Conservation (phyloP, 2,797 vertebrate species). For the Peromyscus melanophrys region DNA sequence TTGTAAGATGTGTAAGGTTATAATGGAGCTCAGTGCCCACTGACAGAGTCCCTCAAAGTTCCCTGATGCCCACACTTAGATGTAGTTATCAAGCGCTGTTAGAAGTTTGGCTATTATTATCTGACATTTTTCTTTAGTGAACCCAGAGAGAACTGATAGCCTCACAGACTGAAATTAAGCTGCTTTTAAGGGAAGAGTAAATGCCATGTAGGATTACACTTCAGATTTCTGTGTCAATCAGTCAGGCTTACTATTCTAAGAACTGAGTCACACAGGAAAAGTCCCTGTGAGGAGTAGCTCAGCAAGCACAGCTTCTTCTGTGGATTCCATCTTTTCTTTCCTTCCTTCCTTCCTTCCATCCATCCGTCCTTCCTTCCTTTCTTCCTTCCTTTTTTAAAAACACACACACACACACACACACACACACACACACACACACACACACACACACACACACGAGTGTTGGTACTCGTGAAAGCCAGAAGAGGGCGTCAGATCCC, state of each 20-base stretch:
- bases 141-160: conserved; percentile 12
- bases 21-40: not conserved
- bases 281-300: not conserved
- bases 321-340: not conserved
- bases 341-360: too few relatives aligned
- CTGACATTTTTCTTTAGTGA: conserved; percentile 54
- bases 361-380: too few relatives aligned
- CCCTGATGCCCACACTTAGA: not conserved
- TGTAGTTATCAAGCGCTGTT: not conserved
- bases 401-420: too few relatives aligned
- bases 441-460: not conserved
- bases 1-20: not conserved
- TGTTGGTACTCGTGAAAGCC: not conserved
- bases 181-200: conserved; percentile 70
- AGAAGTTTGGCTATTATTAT: not conserved
- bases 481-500: not conserved
- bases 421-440: too few relatives aligned
- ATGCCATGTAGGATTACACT: conserved; percentile 65
- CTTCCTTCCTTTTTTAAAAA: not conserved
- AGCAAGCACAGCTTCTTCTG: not conserved
- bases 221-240: conserved; percentile 43
- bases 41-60: not conserved
- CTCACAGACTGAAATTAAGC: not conserved
- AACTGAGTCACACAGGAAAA: conserved; percentile 33
- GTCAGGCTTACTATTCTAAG: not conserved